Evolutionary conservation across 1,140 invertebrate genomes (phyloP), one percentile per base, ranked within the genome.

Genomic region (honey bee (Apis mellifera)): DNA sequence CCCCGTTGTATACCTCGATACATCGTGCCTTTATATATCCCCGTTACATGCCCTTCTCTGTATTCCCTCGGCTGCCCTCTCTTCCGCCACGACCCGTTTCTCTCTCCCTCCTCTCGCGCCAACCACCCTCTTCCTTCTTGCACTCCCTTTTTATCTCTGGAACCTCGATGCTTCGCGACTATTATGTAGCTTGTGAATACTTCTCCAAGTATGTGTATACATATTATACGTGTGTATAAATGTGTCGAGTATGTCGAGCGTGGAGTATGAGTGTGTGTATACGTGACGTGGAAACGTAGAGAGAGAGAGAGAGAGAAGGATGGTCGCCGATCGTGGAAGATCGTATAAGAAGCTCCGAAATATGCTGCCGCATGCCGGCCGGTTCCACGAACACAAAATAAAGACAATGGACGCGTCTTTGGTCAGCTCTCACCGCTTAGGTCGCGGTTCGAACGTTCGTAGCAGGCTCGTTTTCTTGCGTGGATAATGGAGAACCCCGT

Each of bases 1-100:
- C 88, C 88, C 88, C 91, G 89, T 86, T 75, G 84, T 89, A 84
- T 88, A 88, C 77, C 72, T 77, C 72, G 86, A 88, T 88, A 83
- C 78, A 82, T 88, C 76, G 60, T 87, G 71, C 84, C 76, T 88
- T 88, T 88, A 88, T 88, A 87, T 84, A 88, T 80, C 60, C 64
- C 73, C 73, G 86, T 82, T 88, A 88, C 86, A 79, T 83, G 83
- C 73, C 83, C 85, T 85, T 85, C 77, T 86, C 87, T 89, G 78
- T 89, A 89, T 88, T 74, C 86, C 69, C 84, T 19, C 19, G 12
- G 57, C 79, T 15, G 50, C 60, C 32, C 59, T 71, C 64, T 55
- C 55, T 73, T 73, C 70, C 54, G 64, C 78, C n/a, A 42, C 48
- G 65, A 78, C 69, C 64, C 71, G 65, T 75, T 70, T 52, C 13